phyloP scores from a whole-genome alignment of 1,140 invertebrate species.

The Campoletis sonorensis region DNA sequence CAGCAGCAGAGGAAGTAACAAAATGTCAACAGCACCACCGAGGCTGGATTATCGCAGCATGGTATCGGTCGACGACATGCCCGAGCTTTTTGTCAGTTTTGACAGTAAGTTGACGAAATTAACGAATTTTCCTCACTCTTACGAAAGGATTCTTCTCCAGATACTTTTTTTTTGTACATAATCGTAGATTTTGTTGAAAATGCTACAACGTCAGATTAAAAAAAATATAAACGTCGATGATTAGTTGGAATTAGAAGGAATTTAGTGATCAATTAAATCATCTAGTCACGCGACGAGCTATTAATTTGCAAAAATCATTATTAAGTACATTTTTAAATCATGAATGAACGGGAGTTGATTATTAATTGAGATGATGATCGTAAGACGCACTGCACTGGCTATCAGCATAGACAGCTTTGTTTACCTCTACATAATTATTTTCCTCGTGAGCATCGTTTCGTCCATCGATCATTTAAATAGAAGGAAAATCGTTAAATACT shows the following conservation, averaged over 20 bases:
- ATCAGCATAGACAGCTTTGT: constrained; percentile 1
- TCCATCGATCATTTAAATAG: background rate
- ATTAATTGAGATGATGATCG: background rate
- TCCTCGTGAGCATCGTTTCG: background rate
- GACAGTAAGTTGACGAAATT: constrained; percentile 86
- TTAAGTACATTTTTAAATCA: background rate
- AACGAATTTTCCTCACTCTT: background rate
- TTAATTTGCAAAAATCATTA: background rate
- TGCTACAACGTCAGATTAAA: too few species aligned
- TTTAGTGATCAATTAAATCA: background rate
- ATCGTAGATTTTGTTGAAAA: too few species aligned
- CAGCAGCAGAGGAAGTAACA: constrained; percentile 78
- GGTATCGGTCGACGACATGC: constrained; percentile 96
- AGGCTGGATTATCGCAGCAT: constrained; percentile 93
- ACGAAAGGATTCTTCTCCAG: background rate
- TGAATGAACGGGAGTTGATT: background rate
- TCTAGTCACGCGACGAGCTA: background rate
- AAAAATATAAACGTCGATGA: too few species aligned
- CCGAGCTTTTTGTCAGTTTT: constrained; percentile 94
- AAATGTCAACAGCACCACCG: constrained; percentile 79
- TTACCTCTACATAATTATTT: constrained; percentile 1
- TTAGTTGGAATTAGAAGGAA: too few species aligned
- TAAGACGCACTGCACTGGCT: background rate
- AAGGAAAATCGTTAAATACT: too few species aligned
- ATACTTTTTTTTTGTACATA: too few species aligned